phyloP scores from a whole-genome alignment of 2,888 invertebrate species.

The Agrilus biguttatus region DNA sequence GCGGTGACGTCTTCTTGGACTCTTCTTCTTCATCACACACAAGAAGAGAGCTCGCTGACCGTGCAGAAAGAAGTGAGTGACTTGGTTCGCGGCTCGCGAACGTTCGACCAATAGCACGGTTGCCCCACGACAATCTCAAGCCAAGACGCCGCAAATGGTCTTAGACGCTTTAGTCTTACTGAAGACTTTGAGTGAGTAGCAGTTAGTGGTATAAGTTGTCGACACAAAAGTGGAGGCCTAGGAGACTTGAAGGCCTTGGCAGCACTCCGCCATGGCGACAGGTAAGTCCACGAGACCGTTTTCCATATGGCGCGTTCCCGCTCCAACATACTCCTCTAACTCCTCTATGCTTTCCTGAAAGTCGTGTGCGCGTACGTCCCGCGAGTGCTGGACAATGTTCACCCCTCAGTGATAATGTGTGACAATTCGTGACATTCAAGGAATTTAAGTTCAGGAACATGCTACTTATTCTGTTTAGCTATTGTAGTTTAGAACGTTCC shows the following conservation, averaged over 20 bases:
- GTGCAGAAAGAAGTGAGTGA: conserved; percentile 10
- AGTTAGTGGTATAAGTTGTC: conserved; percentile 13
- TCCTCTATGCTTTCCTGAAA: not conserved
- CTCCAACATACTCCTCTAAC: not conserved
- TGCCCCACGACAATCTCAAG: conserved; percentile 18
- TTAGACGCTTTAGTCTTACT: conserved; percentile 23
- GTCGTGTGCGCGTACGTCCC: not conserved
- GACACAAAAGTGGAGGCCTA: conserved; percentile 22
- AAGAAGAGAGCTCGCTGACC: conserved; percentile 7
- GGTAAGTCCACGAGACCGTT: conserved; percentile 18
- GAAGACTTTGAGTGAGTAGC: conserved; percentile 28
- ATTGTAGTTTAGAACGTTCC: too few species aligned
- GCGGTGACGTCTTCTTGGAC: too few species aligned
- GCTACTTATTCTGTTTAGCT: too few species aligned
- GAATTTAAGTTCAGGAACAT: too few species aligned
- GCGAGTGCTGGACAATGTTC: too few species aligned
- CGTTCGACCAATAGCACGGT: conserved; percentile 14
- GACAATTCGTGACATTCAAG: too few species aligned
- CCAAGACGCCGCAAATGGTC: conserved; percentile 16
- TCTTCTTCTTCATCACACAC: too few species aligned
- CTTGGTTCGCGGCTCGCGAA: conserved; percentile 11
- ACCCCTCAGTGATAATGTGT: too few species aligned
- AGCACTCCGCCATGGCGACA: conserved; percentile 25
- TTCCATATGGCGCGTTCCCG: not conserved
- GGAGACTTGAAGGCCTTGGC: conserved; percentile 26